Conservation (phyloP, 1,140 invertebrate species). For the Lepidurus apus region DNA sequence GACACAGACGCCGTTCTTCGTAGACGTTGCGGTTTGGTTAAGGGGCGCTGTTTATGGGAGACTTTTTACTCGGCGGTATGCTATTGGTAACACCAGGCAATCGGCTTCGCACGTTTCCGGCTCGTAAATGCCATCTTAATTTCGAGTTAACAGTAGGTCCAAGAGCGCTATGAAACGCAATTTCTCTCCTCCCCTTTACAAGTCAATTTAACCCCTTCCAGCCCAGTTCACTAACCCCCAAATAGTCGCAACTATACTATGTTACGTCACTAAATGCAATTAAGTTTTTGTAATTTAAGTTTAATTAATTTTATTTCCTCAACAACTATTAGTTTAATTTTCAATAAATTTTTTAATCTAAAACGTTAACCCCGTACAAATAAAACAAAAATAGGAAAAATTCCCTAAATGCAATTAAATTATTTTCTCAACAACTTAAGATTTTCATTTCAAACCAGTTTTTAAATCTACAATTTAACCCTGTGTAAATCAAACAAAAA, state of each 20-base stretch:
- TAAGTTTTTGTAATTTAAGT: not conserved
- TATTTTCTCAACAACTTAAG: not conserved
- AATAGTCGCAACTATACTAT: too few relatives aligned
- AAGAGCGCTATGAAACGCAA: too few relatives aligned
- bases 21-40: conserved; percentile 3
- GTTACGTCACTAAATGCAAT: too few relatives aligned
- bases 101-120: not conserved
- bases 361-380: too few relatives aligned
- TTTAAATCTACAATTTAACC: not conserved
- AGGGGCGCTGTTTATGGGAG: not conserved
- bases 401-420: not conserved
- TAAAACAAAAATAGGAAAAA: too few relatives aligned
- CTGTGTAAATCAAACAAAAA: too few relatives aligned
- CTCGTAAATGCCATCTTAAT: too few relatives aligned
- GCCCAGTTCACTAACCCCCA: too few relatives aligned
- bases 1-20: not conserved
- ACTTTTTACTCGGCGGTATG: not conserved
- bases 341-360: not conserved
- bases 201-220: too few relatives aligned
- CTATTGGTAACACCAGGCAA: not conserved
- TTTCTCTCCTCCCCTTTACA: too few relatives aligned
- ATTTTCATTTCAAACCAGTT: not conserved
- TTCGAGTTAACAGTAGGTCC: too few relatives aligned
- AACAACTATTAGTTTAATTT: not conserved
- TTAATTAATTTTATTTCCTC: not conserved